These are phyloP conservation scores for Ectropis grisescens DNA, from an alignment of 1,140 invertebrate species.

Conservation along the genomic window DNA sequence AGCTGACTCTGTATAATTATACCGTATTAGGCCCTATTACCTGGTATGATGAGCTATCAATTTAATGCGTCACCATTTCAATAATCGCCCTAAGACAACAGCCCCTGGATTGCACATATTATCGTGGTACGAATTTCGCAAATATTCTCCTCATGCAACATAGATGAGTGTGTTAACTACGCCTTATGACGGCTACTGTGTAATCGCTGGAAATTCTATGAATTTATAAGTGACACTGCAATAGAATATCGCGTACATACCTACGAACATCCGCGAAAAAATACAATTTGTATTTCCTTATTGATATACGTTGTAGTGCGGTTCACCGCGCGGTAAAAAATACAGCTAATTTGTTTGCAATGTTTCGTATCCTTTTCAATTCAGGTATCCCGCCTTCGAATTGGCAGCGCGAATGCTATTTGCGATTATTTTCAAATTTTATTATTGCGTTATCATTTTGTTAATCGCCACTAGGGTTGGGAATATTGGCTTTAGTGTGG, in stretches of 20 bases:
- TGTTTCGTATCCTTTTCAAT: conserved; percentile 32
- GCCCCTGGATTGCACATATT: conserved; percentile 17
- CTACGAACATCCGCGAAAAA: too few species aligned
- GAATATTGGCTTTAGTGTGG: too few species aligned
- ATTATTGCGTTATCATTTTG: conserved; percentile 54
- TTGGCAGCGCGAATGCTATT: conserved; percentile 38
- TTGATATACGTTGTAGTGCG: too few species aligned
- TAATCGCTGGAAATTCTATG: conserved; percentile 8
- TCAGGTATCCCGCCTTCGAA: conserved; percentile 28
- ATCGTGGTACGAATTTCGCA: conserved; percentile 15
- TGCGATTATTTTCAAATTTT: conserved; percentile 62
- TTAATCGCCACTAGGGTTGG: conserved; percentile 19
- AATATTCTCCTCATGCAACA: conserved; percentile 19
- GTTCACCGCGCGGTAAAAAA: conserved; percentile 2
- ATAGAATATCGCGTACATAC: not conserved
- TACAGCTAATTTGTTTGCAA: conserved; percentile 14
- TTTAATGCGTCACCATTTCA: conserved; percentile 37
- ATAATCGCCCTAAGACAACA: conserved; percentile 37
- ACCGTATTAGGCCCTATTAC: conserved; percentile 37
- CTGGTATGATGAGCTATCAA: conserved; percentile 28
- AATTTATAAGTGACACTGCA: conserved; percentile 5
- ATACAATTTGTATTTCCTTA: too few species aligned
- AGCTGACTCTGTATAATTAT: conserved; percentile 36
- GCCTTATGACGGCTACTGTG: conserved; percentile 2
- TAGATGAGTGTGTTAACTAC: conserved; percentile 12